phyloP scores from a whole-genome alignment of 2,113 vertebrate species.

The Lipophrys pholis region DNA sequence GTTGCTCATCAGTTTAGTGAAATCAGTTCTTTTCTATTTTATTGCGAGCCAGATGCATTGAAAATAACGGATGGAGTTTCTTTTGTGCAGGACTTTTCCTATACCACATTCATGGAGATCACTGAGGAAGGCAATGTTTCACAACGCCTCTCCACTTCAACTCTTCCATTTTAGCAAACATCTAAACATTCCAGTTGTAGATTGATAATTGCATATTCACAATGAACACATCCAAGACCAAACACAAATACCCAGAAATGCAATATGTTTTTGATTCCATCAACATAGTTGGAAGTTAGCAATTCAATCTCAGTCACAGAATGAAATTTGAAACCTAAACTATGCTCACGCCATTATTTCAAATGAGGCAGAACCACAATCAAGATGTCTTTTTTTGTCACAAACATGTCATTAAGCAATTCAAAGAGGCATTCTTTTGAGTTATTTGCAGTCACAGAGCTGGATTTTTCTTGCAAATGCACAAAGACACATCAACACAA shows the following conservation, averaged over 20 bases:
- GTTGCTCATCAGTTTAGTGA: slow-evolving; percentile 43
- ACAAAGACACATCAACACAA: slow-evolving; percentile 25
- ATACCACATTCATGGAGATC: slow-evolving; percentile 41
- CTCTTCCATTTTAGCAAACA: neutral
- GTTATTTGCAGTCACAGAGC: slow-evolving; percentile 22
- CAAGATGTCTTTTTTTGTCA: neutral
- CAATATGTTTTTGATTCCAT: slow-evolving; percentile 9
- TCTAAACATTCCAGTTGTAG: neutral
- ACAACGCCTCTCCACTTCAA: slow-evolving; percentile 11
- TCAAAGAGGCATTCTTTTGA: slow-evolving; percentile 17
- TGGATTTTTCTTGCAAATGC: neutral
- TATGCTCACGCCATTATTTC: slow-evolving; percentile 20
- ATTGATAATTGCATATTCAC: neutral
- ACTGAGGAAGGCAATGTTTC: neutral
- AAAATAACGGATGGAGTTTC: slow-evolving; percentile 48
- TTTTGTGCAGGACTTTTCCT: slow-evolving; percentile 52
- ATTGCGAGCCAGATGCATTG: slow-evolving; percentile 45
- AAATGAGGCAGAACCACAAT: slow-evolving; percentile 33
- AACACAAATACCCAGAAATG: slow-evolving; percentile 5
- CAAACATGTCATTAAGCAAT: slow-evolving; percentile 13
- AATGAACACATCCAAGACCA: slow-evolving; percentile 23
- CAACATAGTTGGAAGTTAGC: slow-evolving; percentile 5
- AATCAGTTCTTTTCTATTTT: slow-evolving; percentile 57
- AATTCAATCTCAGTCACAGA: slow-evolving; percentile 29
- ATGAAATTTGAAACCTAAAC: slow-evolving; percentile 1